Base-by-base conservation (phyloP, 2,888 invertebrate genomes). In the Xestia xanthographa region DNA sequence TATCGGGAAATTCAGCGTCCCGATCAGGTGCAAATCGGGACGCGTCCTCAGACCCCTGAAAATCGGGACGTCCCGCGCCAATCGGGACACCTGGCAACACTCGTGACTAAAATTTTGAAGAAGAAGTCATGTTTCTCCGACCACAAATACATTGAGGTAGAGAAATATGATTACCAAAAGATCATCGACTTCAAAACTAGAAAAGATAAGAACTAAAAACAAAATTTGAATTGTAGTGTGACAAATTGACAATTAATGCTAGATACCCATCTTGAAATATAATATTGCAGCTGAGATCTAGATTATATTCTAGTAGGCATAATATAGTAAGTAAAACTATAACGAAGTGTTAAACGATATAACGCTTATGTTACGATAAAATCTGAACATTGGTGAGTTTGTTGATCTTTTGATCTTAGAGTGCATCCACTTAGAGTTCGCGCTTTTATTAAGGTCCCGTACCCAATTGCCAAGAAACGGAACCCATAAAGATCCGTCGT, bases 221-320 rank as follows among this genome's bases (percentile, higher is more conserved):
- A 8, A 41, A 41, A 41, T 14, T 26, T 12, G 26, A 56, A 14
- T 56, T 20, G 20, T 14, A 9, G 41, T 29, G 29, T 34, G 26
- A 41, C n/a, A 43, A 62, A 17, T 17, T 29, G 8, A 26, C 20
- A 43, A 20, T n/a, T n/a, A n/a, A n/a, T 45, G 22, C 9, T 34
- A n/a, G 70, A 58, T 45, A 56, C 2, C 38, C 9, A 58, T 58
- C 38, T 48, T n/a, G 62, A n/a, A 73, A 73, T 38, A 73, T 48
- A 6, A 29, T 58, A 17, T 22, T 60, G n/a, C n/a, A 43, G 6
- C 41, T 43, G 41, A 14, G 14, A 20, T 62, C 50, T 63, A 3
- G 20, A 41, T 48, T 20, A 43, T 14, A 29, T 50, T 48, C 5
- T 38, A 22, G 5, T 41, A 41, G n/a, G n/a, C n/a, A n/a, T n/a